These are phyloP conservation scores for Homalodisca vitripennis DNA, from an alignment of 1,140 invertebrate species.

Conservation along the genomic window DNA sequence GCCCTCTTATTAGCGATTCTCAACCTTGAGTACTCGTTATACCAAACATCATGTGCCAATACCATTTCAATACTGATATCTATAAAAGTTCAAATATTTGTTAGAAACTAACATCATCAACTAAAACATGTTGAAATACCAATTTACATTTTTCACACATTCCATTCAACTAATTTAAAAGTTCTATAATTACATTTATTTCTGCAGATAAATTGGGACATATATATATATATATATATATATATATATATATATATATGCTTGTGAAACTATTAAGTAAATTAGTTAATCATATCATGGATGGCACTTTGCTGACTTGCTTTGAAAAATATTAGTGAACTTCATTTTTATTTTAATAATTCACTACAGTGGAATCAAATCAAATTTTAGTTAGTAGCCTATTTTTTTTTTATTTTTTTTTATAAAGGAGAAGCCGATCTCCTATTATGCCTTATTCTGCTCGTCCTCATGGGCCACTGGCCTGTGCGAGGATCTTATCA, in stretches of 20 bases:
- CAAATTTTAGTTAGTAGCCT: too few species aligned
- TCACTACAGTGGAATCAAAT: too few species aligned
- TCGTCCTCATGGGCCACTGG: too few species aligned
- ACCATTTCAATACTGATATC: constrained; percentile 9
- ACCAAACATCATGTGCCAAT: not conserved
- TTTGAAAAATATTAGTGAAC: too few species aligned
- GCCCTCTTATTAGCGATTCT: not conserved
- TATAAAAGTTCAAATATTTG: not conserved
- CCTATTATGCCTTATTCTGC: too few species aligned
- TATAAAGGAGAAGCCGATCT: too few species aligned
- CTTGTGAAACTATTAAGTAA: not conserved
- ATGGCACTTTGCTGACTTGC: too few species aligned
- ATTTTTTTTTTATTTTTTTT: too few species aligned
- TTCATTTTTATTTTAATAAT: too few species aligned
- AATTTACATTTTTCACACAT: not conserved
- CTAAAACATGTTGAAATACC: not conserved
- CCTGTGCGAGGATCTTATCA: too few species aligned
- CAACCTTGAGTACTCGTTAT: constrained; percentile 7
- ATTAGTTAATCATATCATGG: too few species aligned
- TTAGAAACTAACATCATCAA: not conserved
- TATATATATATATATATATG: not conserved
- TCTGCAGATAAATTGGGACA: not conserved
- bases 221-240: not conserved
- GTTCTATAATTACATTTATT: not conserved
- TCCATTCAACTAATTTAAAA: not conserved